Evolutionary conservation across 2,113 vertebrate species (phyloP), one percentile per base, ranked within the genome.

Genomic region (Anarhynchus alexandrinus): DNA sequence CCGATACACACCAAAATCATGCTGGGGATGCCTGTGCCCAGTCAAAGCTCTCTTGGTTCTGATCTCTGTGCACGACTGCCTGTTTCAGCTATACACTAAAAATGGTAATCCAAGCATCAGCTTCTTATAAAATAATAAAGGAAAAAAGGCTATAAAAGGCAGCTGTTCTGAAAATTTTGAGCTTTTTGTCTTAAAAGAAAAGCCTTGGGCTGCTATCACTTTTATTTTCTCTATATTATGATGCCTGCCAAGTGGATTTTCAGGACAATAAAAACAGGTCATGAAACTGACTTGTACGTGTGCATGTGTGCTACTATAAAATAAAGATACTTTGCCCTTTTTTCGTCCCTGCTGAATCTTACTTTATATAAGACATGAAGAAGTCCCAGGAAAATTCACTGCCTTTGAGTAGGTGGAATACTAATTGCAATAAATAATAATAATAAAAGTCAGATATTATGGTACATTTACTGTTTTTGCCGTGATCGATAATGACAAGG

Each of bases 81-180:
- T 77, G 34, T 82, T 92, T 84, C 74, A 83, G 42, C 49, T 74
- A 38, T 83, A 58, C 57, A 45, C 57, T 89, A 76, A 90, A 93
- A 80, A 80, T 49, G 78, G 57, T 80, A 95, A 94, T 59, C 16
- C 42, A 70, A 85, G 32, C 61, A 82, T 32, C 58, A 69, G 27
- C 47, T 72, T 88, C 65, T 79, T 71, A 76, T 76, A 83, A 94
- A 96, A 94, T 81, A 87, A 88, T 79, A 83, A 93, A 80, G 9
- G 7, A 58, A 54, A 94, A 81, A 74, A 25, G 15, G 13, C 45
- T 83, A 58, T 81, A 92, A 88, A 80, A 17, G 40, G 15, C 49
- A 91, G 27, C 9, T 86, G 38, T 71, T 84, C 78, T 82, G 66
- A 91, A 92, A 70, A 86, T 36, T 38, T 36, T 67, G 22, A 26